Evolutionary conservation across 2,888 invertebrate species (phyloP), one percentile per base, ranked within the genome.

Genomic region (Zhengitettix transpicula): DNA sequence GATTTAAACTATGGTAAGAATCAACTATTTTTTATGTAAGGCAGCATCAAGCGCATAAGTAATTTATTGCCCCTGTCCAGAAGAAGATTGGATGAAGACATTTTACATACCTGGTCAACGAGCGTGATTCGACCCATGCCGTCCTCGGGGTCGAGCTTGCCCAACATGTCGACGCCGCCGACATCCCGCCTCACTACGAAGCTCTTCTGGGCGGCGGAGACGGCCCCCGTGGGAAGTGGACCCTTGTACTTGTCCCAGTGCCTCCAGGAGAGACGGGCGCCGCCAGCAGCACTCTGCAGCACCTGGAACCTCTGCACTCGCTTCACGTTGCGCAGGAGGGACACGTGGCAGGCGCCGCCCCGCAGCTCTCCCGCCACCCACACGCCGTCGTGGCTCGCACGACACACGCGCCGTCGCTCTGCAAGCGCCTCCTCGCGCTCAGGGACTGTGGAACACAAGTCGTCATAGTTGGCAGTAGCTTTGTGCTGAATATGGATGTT

Each of bases 201-300:
- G 41, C 69, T 68, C 12, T 67, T 60, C 10, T 59, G 60, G 15
- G 55, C 57, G 9, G 81, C 80, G 1, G 80, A 76, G 9, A 89
- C 84, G 12, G 84, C 81, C 9, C 89, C 89, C 61, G 78, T 77
- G 0, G 85, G 85, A 62, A 81, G 78, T 28, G 28, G 28, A 12
- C 74, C 71, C 54, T 52, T 14, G 57, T 82, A 88, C 71, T 83
- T 85, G 64, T 79, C 77, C 85, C 89, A 89, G n/a, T 77, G 73
- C 53, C 78, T 78, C 91, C 92, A 92, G 63, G 79, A 80, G 53
- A 90, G 77, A 60, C 86, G 78, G 1, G 86, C 87, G 61, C 88
- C 83, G 65, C 83, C 82, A 66, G 89, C 89, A 63, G 83, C 80
- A 71, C 89, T 90, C 70, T 87, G 81, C 57, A 90, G 75, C 40